phyloP scores from a whole-genome alignment of 2,113 vertebrate genomes.

The Notiomystis cincta region DNA sequence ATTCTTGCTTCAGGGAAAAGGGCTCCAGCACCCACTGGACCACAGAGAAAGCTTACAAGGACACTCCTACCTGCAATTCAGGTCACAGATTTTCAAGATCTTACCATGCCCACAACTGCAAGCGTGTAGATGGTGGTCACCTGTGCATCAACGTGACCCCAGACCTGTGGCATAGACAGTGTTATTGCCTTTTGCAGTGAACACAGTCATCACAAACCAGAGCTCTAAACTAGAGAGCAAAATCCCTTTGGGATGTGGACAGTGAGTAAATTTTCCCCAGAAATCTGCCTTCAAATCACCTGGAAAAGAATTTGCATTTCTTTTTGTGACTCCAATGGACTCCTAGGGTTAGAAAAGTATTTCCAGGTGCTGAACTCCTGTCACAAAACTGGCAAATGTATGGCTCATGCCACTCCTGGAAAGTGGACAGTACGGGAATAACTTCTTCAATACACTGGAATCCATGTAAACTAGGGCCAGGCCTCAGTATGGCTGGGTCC shows the following conservation, averaged over 20 bases:
- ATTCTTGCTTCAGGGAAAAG: not conserved
- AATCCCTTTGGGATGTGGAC: not conserved
- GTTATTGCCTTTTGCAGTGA: not conserved
- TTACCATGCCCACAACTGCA: accelerated
- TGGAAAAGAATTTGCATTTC: not conserved
- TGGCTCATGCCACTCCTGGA: not conserved
- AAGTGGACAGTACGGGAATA: not conserved
- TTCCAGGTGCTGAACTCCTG: not conserved
- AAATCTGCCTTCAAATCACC: not conserved
- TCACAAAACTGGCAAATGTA: not conserved
- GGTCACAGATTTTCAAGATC: not conserved
- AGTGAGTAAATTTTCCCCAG: not conserved
- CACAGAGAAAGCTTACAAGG: not conserved
- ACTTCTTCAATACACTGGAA: not conserved
- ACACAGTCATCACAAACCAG: not conserved
- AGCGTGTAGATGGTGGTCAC: not conserved
- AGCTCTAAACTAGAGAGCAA: not conserved
- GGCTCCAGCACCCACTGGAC: not conserved
- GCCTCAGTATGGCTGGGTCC: not conserved
- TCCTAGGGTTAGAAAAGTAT: not conserved
- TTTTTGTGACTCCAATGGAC: not conserved
- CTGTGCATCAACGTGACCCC: not conserved
- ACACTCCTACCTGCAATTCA: not conserved
- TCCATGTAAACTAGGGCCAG: not conserved
- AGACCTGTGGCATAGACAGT: not conserved